Evolutionary conservation across 2,113 vertebrate genomes (phyloP).

Genomic region (Saimiri boliviensis): DNA sequence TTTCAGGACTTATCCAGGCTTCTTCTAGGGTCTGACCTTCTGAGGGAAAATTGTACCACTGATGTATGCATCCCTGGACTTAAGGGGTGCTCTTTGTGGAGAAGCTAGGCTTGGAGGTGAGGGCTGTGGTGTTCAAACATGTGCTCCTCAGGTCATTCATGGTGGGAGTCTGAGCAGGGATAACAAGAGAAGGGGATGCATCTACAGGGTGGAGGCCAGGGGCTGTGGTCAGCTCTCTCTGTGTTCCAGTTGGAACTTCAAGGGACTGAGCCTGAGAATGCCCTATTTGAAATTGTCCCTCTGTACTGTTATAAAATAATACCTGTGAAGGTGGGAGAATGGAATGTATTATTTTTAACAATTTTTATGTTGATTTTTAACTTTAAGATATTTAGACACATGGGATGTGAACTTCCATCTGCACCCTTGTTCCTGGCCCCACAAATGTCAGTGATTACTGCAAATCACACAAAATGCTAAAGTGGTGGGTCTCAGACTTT

Average conservation of each 20-base stretch:
- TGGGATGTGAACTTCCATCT: not conserved
- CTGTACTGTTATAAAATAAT: not conserved
- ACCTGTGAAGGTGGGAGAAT: not conserved
- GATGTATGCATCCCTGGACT: accelerated
- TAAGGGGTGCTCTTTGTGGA: not conserved
- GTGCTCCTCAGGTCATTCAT: not conserved
- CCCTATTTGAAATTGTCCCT: not conserved
- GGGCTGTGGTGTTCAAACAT: not conserved
- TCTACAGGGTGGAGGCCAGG: not conserved
- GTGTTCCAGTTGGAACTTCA: not conserved
- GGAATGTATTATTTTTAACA: not conserved
- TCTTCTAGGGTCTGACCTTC: not conserved
- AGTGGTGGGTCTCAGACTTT: not conserved
- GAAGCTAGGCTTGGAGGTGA: not conserved
- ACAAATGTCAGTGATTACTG: not conserved
- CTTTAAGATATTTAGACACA: not conserved
- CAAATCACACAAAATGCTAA: not conserved
- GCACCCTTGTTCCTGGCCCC: not conserved
- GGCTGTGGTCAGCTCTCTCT: not conserved
- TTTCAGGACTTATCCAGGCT: accelerated
- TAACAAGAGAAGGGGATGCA: not conserved
- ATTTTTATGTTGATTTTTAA: not conserved
- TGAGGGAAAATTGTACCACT: not conserved
- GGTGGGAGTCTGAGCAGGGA: no score
- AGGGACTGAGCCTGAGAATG: not conserved